Base-by-base conservation (phyloP, 2,797 vertebrate species). In the Fringilla coelebs region DNA sequence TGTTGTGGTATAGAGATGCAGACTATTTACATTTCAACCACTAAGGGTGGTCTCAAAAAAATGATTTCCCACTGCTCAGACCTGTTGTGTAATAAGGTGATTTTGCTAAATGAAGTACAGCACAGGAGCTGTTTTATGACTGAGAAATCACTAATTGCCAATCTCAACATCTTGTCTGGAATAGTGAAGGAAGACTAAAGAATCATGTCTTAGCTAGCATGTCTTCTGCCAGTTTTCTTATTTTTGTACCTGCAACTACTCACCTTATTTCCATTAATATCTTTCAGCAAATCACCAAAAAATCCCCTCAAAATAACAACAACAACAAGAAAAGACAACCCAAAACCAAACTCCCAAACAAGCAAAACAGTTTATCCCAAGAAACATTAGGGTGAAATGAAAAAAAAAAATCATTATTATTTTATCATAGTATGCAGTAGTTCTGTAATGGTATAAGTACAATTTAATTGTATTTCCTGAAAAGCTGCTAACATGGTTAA, bases 401-500 rank as follows among this genome's bases (percentile, higher is more conserved):
- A 54, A 49, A 54, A 91, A 32, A 18, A n/a, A 54, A 48, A 7
- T 12, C 1, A 7, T 34, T 9, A 24, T 45, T 73, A 40, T 88
- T 92, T 90, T 46, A 22, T 68, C 32, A 54, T 13, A 49, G 5
- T 13, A 17, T 57, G 3, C 9, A 41, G 49, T 32, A n/a, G 7
- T 8, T 89, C 17, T 72, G 29, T 72, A 87, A 75, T 7, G 10
- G 17, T 6, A 11, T 58, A 60, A 74, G 11, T 18, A 80, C 36
- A 74, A 31, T 21, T 51, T 46, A 40, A 68, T 74, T 61, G 77
- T 49, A 41, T 89, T 91, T 91, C 49, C 25, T 92, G 31, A 58
- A 80, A 79, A 77, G 10, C 32, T 88, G 54, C 7, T 78, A 63
- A 67, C 20, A 15, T 38, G 6, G 13, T 63, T 88, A 74, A 80